phyloP scores from a whole-genome alignment of 2,888 invertebrate species.

The Coelinius sp. region DNA sequence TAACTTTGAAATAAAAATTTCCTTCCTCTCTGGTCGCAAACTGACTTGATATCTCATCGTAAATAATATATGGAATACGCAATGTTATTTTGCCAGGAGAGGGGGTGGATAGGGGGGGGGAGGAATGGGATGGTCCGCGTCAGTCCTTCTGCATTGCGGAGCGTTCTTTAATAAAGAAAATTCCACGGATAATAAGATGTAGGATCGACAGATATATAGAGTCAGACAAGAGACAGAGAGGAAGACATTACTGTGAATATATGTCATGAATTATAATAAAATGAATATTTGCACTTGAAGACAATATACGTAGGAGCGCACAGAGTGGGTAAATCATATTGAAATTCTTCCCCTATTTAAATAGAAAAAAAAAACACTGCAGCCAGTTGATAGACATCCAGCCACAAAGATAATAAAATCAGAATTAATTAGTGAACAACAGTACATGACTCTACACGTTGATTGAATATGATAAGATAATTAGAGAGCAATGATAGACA shows the following conservation, averaged over 20 bases:
- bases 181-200: slow-evolving; percentile 40
- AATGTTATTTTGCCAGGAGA: slow-evolving; percentile 41
- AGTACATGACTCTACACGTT: slow-evolving; percentile 14
- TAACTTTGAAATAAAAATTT: slow-evolving; percentile 19
- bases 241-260: slow-evolving; percentile 27
- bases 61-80: neutral
- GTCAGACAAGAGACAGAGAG: slow-evolving; percentile 41
- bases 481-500: slow-evolving; percentile 30
- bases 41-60: slow-evolving; percentile 43
- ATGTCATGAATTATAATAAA: slow-evolving; percentile 17
- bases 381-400: slow-evolving; percentile 39
- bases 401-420: slow-evolving; percentile 12
- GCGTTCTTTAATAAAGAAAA: slow-evolving; percentile 15
- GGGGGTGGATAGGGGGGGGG: too few relatives aligned
- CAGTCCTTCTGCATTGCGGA: slow-evolving; percentile 55
- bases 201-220: slow-evolving; percentile 46
- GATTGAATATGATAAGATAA: neutral
- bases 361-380: neutral
- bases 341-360: neutral
- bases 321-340: neutral
- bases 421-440: neutral
- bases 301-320: slow-evolving; percentile 2
- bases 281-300: slow-evolving; percentile 17
- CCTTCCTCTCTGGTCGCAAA: slow-evolving; percentile 48
- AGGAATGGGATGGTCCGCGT: slow-evolving; percentile 62